Conservation (phyloP, 2,113 vertebrate species). For the Engraulis encrasicolus region DNA sequence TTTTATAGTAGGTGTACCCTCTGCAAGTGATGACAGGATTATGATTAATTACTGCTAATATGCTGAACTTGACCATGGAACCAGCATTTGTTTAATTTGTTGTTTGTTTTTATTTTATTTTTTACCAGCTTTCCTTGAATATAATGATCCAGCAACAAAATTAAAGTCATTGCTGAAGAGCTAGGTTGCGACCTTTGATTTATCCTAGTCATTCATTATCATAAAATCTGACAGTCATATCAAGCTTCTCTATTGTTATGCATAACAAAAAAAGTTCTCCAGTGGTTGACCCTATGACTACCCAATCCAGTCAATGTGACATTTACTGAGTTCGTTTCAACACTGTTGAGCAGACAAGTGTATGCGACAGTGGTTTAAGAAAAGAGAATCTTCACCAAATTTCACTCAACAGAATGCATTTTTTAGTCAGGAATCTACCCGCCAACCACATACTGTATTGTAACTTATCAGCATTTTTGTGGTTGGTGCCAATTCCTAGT, state of each 20-base stretch:
- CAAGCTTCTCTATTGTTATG: not conserved
- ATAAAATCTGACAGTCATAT: not conserved
- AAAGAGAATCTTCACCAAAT: too few relatives aligned
- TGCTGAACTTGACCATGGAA: not conserved
- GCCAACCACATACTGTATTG: too few relatives aligned
- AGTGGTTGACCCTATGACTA: not conserved
- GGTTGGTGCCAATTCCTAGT: too few relatives aligned
- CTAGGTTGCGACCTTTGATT: not conserved
- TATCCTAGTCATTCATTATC: not conserved
- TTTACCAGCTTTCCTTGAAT: too few relatives aligned
- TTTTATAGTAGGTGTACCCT: conserved; percentile 96
- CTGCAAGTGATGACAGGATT: conserved; percentile 67
- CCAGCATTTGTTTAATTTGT: not conserved
- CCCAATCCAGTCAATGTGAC: not conserved
- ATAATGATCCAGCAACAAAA: too few relatives aligned
- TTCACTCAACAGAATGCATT: too few relatives aligned
- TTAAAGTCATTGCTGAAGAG: not conserved
- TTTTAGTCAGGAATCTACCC: too few relatives aligned
- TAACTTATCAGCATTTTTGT: too few relatives aligned
- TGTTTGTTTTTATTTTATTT: too few relatives aligned
- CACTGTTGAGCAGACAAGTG: not conserved
- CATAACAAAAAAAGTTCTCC: not conserved
- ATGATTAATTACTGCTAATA: not conserved
- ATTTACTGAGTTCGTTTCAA: not conserved
- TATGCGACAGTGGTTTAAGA: too few relatives aligned